A percentile compares a stretch with the other conserved stretches of the same genome.
Conservation (phyloP, 2,113 vertebrate genomes). For the Pogonocichla stellata region DNA sequence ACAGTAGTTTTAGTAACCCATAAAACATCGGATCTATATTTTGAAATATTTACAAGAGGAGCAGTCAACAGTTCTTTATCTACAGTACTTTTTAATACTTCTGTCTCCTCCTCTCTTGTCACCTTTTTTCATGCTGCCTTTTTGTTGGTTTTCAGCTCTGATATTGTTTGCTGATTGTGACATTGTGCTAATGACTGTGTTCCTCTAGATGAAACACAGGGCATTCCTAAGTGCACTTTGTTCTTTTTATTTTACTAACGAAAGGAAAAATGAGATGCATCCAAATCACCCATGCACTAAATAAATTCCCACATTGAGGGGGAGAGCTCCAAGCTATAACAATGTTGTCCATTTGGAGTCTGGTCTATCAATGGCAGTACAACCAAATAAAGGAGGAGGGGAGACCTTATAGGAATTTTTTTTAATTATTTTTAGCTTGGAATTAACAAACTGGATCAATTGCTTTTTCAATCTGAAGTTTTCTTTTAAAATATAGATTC, state of each 20-base stretch:
- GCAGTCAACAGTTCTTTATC: conserved; percentile 40
- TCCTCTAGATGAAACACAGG: background rate
- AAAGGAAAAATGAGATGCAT: background rate
- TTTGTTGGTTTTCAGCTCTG: background rate
- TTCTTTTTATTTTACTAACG: background rate
- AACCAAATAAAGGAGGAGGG: fast-evolving
- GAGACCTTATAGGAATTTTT: background rate
- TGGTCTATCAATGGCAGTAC: background rate
- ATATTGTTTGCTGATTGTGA: background rate
- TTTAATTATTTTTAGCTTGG: background rate
- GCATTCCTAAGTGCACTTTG: background rate
- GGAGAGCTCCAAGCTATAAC: background rate
- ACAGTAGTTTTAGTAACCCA: conserved; percentile 64
- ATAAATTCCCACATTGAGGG: background rate
- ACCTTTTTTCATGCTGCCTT: background rate
- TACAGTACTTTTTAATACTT: conserved; percentile 28
- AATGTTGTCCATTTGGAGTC: background rate
- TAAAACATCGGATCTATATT: conserved; percentile 7
- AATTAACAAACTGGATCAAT: background rate
- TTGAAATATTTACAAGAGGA: conserved; percentile 36
- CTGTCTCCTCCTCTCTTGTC: background rate
- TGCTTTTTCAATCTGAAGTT: background rate
- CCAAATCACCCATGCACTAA: background rate
- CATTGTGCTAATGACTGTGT: background rate
- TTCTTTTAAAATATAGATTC: background rate